Evolutionary conservation across 2,888 invertebrate species (phyloP).

Genomic region (Heliothis peltigera): DNA sequence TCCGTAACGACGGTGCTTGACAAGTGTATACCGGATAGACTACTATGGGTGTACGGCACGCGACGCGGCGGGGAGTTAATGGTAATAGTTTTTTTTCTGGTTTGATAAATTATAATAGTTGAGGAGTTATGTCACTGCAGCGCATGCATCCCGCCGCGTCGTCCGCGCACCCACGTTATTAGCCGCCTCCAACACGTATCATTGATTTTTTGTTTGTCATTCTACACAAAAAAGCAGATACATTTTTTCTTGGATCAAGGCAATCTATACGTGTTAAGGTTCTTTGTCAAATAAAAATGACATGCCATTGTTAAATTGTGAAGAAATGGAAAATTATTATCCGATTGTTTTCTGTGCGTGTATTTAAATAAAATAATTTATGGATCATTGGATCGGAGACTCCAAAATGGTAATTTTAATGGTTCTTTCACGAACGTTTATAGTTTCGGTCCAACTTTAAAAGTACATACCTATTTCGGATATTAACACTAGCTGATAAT

Average conservation of each 20-base stretch:
- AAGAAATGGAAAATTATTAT: conserved; percentile 54
- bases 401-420: conserved; percentile 14
- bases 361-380: conserved; percentile 50
- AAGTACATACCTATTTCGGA: conserved; percentile 26
- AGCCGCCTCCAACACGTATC: conserved; percentile 77
- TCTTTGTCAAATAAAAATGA: conserved; percentile 61
- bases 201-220: conserved; percentile 86
- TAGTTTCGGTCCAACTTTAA: conserved; percentile 31
- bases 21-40: conserved; percentile 75
- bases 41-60: conserved; percentile 79
- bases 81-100: conserved; percentile 77
- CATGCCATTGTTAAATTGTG: conserved; percentile 62
- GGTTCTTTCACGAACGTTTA: conserved; percentile 13
- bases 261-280: conserved; percentile 54
- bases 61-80: conserved; percentile 83
- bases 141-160: conserved; percentile 59
- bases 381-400: conserved; percentile 37
- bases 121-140: conserved; percentile 81
- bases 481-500: conserved; percentile 62
- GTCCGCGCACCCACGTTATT: conserved; percentile 76
- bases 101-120: conserved; percentile 86
- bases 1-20: conserved; percentile 74
- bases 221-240: conserved; percentile 71
- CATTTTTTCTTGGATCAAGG: conserved; percentile 29
- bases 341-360: conserved; percentile 54